These are phyloP conservation scores for Pheosia gnoma DNA, from an alignment of 2,888 invertebrate genomes.

Conservation along the genomic window DNA sequence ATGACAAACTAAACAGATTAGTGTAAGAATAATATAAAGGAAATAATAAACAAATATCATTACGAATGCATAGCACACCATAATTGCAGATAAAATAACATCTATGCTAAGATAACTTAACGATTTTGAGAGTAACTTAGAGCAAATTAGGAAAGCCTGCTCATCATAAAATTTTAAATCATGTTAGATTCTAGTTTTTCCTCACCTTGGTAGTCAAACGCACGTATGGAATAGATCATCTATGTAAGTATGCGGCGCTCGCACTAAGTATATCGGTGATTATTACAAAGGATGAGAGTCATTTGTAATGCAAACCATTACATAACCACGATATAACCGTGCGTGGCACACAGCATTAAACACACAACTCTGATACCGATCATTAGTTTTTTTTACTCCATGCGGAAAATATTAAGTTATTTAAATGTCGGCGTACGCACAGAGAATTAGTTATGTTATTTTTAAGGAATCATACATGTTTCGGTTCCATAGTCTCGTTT, in stretches of 20 bases:
- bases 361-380: background rate
- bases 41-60: too few species aligned
- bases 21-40: too few species aligned
- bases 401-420: background rate
- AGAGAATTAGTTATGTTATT: background rate
- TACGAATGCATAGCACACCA: too few species aligned
- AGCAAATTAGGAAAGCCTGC: too few species aligned
- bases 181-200: too few species aligned
- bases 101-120: too few species aligned
- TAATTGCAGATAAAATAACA: too few species aligned
- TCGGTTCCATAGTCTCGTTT: constrained; percentile 16
- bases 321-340: background rate
- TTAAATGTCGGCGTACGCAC: background rate
- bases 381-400: background rate
- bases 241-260: background rate
- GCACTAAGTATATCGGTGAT: background rate
- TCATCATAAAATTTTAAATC: too few species aligned
- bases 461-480: background rate
- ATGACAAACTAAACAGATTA: too few species aligned
- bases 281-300: background rate
- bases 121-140: too few species aligned
- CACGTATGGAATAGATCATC: background rate
- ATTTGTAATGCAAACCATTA: background rate
- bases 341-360: background rate
- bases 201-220: too few species aligned